These are phyloP conservation scores for Elaphurus davidianus DNA, from an alignment of 2,113 vertebrate species.

Conservation along the genomic window DNA sequence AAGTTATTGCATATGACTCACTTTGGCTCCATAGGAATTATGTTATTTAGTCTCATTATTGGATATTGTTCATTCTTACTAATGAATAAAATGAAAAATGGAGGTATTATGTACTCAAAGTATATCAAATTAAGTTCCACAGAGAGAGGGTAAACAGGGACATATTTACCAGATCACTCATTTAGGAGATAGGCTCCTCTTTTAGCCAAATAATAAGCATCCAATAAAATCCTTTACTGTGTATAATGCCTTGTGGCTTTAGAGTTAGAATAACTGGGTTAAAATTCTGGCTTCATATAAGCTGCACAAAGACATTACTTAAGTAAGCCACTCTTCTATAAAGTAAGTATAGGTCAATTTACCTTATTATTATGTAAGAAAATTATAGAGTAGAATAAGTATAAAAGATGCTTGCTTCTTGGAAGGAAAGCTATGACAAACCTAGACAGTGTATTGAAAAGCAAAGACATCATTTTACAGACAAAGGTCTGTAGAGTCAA, in stretches of 20 bases:
- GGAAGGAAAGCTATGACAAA: neutral
- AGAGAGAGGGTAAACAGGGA: neutral
- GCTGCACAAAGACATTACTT: neutral
- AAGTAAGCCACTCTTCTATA: neutral
- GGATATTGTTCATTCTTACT: slow-evolving; percentile 19
- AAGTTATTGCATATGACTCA: slow-evolving; percentile 48
- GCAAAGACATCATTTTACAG: neutral
- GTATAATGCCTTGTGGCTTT: neutral
- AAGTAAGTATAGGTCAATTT: neutral
- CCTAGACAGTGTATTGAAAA: neutral
- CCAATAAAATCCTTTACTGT: neutral
- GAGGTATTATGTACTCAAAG: slow-evolving; percentile 6
- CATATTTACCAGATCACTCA: neutral
- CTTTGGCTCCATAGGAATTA: slow-evolving; percentile 13
- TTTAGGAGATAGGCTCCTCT: neutral
- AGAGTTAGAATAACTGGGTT: neutral
- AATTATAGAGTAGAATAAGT: neutral
- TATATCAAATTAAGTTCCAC: slow-evolving; percentile 37
- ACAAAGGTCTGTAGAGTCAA: neutral
- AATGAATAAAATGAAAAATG: slow-evolving; percentile 59
- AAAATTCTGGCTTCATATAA: neutral
- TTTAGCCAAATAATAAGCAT: slow-evolving; percentile 6
- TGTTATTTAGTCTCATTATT: slow-evolving; percentile 44
- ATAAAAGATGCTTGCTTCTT: neutral
- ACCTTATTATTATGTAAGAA: neutral